These are phyloP conservation scores for Misgurnus mizolepis DNA, from an alignment of 2,113 vertebrate species.

Conservation along the genomic window DNA sequence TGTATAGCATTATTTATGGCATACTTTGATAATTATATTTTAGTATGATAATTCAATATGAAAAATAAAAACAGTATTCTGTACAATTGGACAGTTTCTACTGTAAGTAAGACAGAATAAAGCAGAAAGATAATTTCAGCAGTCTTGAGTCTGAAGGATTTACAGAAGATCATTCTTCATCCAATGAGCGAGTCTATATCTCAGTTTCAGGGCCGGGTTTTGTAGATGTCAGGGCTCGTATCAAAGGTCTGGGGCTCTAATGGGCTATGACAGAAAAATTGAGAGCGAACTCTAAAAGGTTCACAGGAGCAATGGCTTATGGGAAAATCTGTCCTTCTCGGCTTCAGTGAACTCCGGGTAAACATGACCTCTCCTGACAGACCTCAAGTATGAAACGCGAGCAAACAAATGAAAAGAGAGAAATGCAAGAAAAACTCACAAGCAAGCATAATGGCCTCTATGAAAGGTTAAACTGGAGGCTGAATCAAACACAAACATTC, in stretches of 20 bases:
- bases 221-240: conserved; percentile 10
- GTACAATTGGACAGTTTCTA: no score
- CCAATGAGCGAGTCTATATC: background rate
- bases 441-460: background rate
- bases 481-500: background rate
- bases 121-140: background rate
- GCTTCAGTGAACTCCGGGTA: background rate
- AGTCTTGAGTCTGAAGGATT: background rate
- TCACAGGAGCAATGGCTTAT: background rate
- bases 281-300: background rate
- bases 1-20: no score
- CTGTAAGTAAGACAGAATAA: no score
- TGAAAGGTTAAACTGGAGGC: conserved; percentile 1
- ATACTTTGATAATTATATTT: no score
- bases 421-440: background rate
- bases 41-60: no score
- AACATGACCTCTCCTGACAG: background rate
- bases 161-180: conserved; percentile 3
- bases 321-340: conserved; percentile 18
- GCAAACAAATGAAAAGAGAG: background rate
- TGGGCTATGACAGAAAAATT: conserved; percentile 24
- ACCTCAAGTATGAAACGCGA: conserved; percentile 1
- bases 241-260: conserved; percentile 8
- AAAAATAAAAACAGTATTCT: no score
- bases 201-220: background rate